A percentile compares a stretch with the other conserved stretches of the same genome.
phyloP scores from a whole-genome alignment of 1,140 invertebrate genomes.

The Lordiphosa clarofinis region DNA sequence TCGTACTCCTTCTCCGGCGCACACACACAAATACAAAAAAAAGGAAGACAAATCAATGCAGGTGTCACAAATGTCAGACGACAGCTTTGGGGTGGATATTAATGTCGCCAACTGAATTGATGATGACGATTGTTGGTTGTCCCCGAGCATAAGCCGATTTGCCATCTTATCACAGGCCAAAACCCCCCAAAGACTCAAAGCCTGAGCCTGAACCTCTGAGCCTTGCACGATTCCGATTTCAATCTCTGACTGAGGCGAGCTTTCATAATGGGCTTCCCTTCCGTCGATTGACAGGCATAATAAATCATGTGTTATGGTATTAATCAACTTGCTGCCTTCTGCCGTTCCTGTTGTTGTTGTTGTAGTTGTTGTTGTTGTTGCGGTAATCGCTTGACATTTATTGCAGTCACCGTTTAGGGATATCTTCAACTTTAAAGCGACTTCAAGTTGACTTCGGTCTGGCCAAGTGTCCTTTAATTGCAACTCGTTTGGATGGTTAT shows the following conservation, averaged over 20 bases:
- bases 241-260: conserved; percentile 57
- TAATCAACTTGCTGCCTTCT: conserved; percentile 60
- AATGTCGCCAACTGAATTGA: conserved; percentile 77
- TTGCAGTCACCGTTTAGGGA: conserved; percentile 46
- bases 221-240: conserved; percentile 36
- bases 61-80: conserved; percentile 77
- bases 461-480: conserved; percentile 51
- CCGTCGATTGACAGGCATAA: conserved; percentile 70
- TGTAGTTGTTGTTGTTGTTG: conserved; percentile 44
- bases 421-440: conserved; percentile 32
- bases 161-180: conserved; percentile 68
- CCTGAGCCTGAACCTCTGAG: conserved; percentile 3
- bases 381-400: conserved; percentile 72
- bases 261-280: conserved; percentile 70
- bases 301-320: conserved; percentile 77
- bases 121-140: conserved; percentile 68
- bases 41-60: conserved; percentile 75
- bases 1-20: conserved; percentile 5
- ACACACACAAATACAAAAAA: conserved; percentile 23
- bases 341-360: conserved; percentile 40
- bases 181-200: conserved; percentile 17
- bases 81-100: conserved; percentile 70
- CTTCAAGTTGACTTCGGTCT: conserved; percentile 30
- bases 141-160: conserved; percentile 68
- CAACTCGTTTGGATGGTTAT: conserved; percentile 31